Conservation (phyloP, 2,113 vertebrate genomes). For the Pterocles gutturalis region DNA sequence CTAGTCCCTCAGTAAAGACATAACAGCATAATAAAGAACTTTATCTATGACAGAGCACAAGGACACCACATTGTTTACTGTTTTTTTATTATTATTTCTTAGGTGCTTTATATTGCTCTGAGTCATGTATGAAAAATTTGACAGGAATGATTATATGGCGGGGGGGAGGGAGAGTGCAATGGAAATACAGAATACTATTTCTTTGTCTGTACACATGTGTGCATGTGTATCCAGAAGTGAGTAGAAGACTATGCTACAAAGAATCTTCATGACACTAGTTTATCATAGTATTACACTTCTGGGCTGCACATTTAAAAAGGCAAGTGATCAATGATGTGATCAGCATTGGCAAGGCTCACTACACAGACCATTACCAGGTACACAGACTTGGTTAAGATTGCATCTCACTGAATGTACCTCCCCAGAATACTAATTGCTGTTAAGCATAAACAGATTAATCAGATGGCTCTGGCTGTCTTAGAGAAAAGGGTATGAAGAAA, state of each 20-base stretch:
- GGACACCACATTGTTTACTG: not conserved
- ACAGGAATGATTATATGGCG: not conserved
- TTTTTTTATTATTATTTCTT: not conserved
- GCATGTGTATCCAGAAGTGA: not conserved
- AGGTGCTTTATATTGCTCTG: not conserved
- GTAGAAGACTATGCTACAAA: not conserved
- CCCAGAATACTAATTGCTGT: not conserved
- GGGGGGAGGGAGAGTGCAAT: not conserved
- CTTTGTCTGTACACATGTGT: not conserved
- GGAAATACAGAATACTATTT: not conserved
- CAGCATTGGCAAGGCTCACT: not conserved
- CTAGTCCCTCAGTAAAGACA: not conserved
- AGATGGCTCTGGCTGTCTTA: not conserved
- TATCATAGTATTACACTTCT: not conserved
- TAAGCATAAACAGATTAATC: not conserved
- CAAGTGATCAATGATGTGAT: not conserved
- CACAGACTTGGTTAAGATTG: not conserved
- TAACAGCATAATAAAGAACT: not conserved
- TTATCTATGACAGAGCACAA: not conserved
- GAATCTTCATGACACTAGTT: not conserved
- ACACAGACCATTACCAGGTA: rapidly evolving
- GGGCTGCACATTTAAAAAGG: not conserved
- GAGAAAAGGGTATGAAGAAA: not conserved
- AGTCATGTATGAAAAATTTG: not conserved
- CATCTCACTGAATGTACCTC: not conserved